Evolutionary conservation across 2,888 invertebrate species (phyloP), one percentile per base, ranked within the genome.

Genomic region (Luperina testacea): DNA sequence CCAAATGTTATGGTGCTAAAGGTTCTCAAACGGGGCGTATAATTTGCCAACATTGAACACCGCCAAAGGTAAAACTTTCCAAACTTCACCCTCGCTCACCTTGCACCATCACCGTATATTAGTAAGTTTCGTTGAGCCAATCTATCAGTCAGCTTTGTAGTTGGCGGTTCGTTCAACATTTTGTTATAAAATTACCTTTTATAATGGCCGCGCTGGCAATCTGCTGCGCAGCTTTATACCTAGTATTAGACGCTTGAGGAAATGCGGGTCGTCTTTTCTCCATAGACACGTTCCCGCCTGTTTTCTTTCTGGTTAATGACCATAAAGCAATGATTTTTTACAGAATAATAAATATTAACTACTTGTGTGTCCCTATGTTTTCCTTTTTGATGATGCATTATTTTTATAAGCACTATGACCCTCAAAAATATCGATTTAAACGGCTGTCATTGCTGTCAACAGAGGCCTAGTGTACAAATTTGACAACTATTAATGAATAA

Each of bases 61-160:
- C 65, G 69, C 74, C 84, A 83, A 78, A 86, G 86, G 83, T 75
- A 72, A 84, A 88, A 89, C 69, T 89, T 86, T 77, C 74, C 59
- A 59, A 89, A 80, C 61, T 85, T 64, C 38, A 27, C 83, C 69
- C 59, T 67, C 73, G 72, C 45, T 81, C 81, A 83, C 88, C 88
- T 88, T 80, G 83, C 81, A 82, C 68, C 81, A 85, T 89, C 88
- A 68, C 78, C 73, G 84, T 86, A 88, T 88, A 84, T 86, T 87
- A 89, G 81, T 70, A 86, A 88, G 84, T 88, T 89, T 78, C 64
- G 80, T 76, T 67, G 78, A 78, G 72, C 75, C 80, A 88, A 88
- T 86, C 86, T 89, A 89, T 88, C 89, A 84, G 82, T 68, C 75
- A 48, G 78, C 86, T 89, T 84, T 88, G 86, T 84, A 81, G 76